Evolutionary conservation across 2,113 vertebrate species (phyloP).

Genomic region (Orientallactaga bullata): DNA sequence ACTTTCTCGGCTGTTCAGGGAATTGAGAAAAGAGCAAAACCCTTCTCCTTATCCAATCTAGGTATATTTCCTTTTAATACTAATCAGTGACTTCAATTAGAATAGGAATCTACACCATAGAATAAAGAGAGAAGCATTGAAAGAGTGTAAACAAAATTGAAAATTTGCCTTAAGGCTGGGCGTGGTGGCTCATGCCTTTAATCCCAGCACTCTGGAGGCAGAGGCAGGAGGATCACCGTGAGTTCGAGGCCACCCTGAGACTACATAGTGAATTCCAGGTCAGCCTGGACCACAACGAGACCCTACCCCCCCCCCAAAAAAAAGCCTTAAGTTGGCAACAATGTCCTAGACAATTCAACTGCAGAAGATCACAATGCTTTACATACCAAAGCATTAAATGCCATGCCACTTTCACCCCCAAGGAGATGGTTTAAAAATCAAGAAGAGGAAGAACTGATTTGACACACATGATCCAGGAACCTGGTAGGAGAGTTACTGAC

Average conservation of each 20-base stretch:
- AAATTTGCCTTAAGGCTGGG: slow-evolving; percentile 44
- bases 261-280: no score
- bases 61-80: neutral
- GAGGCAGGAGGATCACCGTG: no score
- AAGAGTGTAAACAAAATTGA: neutral
- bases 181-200: no score
- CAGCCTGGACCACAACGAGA: no score
- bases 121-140: neutral
- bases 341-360: slow-evolving; percentile 22
- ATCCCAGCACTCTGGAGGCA: no score
- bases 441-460: slow-evolving; percentile 27
- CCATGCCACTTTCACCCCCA: neutral
- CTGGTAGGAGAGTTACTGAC: neutral
- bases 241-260: no score
- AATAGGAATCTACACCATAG: neutral
- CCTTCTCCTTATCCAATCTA: neutral
- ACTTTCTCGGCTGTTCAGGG: neutral
- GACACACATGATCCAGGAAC: slow-evolving; percentile 7
- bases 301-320: no score
- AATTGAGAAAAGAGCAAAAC: neutral
- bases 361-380: slow-evolving; percentile 8
- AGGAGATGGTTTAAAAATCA: slow-evolving; percentile 11
- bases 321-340: slow-evolving; percentile 27
- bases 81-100: slow-evolving; percentile 34
- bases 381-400: neutral